phyloP scores from a whole-genome alignment of 2,797 vertebrate species.

The Falco columbarius region DNA sequence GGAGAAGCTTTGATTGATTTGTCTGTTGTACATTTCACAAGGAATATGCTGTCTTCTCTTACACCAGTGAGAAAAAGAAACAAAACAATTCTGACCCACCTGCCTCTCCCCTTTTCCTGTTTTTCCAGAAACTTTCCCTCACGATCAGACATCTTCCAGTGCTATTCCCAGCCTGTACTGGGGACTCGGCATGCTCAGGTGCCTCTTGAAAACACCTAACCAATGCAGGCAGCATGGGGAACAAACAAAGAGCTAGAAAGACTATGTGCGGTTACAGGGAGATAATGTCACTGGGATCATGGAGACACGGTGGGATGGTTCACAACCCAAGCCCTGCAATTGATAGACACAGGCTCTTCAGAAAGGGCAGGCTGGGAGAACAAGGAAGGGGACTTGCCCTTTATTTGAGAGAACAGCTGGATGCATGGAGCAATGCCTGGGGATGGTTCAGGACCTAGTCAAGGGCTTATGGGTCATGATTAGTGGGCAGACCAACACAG shows the following conservation, averaged over 20 bases:
- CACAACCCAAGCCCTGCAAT: not conserved
- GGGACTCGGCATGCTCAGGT: not conserved
- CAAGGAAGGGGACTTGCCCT: not conserved
- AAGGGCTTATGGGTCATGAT: not conserved
- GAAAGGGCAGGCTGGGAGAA: not conserved
- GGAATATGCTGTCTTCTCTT: not conserved
- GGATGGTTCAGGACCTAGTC: not conserved
- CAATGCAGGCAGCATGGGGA: not conserved
- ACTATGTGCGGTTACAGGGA: not conserved
- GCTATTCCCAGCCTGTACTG: not conserved
- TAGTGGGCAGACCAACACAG: not conserved
- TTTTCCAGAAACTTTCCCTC: not conserved
- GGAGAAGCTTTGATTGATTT: not conserved
- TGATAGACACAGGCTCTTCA: not conserved
- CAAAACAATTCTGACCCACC: not conserved
- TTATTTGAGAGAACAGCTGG: not conserved
- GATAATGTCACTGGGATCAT: not conserved
- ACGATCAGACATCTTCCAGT: not conserved
- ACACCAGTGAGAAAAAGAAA: accelerated
- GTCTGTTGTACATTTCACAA: not conserved
- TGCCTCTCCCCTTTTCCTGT: not conserved
- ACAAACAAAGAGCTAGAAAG: not conserved
- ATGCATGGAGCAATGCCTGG: not conserved
- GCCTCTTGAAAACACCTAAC: not conserved
- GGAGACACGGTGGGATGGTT: not conserved